A percentile compares a stretch with the other conserved stretches of the same genome.
Conservation (phyloP, 2,797 vertebrate species). For the Poecilia wingei region DNA sequence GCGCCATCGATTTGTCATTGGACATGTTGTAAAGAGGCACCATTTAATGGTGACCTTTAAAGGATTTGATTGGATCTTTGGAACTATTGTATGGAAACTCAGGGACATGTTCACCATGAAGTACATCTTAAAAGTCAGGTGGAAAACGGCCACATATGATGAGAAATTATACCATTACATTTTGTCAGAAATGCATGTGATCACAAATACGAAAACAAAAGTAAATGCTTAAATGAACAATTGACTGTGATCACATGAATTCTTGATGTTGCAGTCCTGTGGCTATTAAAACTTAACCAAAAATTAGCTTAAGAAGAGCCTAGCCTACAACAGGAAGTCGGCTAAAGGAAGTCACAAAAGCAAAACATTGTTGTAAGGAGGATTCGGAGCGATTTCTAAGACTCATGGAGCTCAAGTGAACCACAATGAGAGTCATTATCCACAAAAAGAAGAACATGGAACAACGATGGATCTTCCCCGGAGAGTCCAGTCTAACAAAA, state of each 20-base stretch:
- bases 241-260: neutral
- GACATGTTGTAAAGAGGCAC: constrained; percentile 39
- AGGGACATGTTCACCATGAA: constrained; percentile 38
- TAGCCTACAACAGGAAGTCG: neutral
- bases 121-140: constrained; percentile 20
- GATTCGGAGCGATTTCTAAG: neutral
- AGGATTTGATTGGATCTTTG: constrained; percentile 53
- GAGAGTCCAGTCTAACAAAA: neutral
- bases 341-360: neutral
- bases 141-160: constrained; percentile 28
- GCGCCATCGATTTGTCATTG: constrained; percentile 58
- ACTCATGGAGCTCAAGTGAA: too few species aligned
- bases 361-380: neutral
- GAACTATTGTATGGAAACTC: constrained; percentile 33
- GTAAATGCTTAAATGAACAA: neutral
- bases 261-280: neutral
- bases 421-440: neutral
- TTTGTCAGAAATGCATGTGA: neutral
- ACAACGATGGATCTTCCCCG: neutral
- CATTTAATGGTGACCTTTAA: constrained; percentile 55
- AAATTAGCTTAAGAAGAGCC: neutral
- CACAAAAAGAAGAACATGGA: neutral
- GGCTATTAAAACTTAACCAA: neutral
- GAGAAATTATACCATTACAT: neutral
- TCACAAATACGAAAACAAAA: neutral